phyloP scores from a whole-genome alignment of 2,888 invertebrate species.

The Heliconius ethilla region DNA sequence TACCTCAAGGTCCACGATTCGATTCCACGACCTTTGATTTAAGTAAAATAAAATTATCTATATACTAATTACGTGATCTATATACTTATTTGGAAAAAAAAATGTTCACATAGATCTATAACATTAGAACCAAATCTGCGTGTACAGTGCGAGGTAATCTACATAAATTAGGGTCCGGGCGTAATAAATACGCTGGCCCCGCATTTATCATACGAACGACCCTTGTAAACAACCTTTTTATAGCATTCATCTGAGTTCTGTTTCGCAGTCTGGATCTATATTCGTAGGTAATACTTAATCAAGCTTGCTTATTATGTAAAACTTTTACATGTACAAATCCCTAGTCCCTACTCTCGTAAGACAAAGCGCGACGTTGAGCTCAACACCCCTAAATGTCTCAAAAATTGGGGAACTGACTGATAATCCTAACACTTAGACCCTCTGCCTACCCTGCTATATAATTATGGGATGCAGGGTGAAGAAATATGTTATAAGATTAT shows the following conservation, averaged over 20 bases:
- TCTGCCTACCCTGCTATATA: no score
- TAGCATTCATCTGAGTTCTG: conserved; percentile 22
- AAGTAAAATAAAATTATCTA: no score
- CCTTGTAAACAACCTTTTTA: conserved; percentile 36
- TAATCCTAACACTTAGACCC: no score
- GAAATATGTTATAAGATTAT: no score
- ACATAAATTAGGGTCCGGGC: conserved; percentile 36
- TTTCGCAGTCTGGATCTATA: neutral
- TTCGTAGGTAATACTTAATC: conserved; percentile 11
- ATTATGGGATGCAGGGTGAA: no score
- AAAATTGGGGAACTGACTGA: no score
- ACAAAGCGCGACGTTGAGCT: no score
- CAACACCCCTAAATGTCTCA: no score
- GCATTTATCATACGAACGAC: conserved; percentile 32
- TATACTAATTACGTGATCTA: no score
- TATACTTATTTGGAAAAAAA: neutral
- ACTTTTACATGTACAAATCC: neutral
- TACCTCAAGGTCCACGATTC: no score
- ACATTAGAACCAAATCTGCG: conserved; percentile 15
- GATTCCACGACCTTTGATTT: no score
- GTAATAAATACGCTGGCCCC: conserved; percentile 35
- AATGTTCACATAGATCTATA: neutral
- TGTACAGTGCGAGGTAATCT: conserved; percentile 24
- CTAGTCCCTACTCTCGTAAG: no score
- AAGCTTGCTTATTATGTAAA: neutral